These are phyloP conservation scores for Zosterops hypoxanthus DNA, from an alignment of 2,113 vertebrate genomes.

Conservation along the genomic window DNA sequence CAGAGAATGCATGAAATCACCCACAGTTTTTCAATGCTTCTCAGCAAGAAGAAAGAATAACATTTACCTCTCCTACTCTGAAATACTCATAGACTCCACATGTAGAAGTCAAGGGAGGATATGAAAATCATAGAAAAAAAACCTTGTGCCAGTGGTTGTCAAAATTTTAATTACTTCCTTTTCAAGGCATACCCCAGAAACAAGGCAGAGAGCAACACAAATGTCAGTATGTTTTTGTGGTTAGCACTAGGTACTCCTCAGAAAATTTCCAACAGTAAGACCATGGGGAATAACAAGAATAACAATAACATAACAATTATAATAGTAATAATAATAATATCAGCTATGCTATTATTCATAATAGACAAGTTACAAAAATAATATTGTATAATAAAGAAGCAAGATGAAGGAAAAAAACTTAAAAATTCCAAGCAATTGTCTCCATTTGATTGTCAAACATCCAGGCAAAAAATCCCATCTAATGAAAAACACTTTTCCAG, in stretches of 20 bases:
- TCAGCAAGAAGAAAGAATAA: neutral
- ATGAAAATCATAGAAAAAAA: neutral
- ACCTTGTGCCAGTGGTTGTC: neutral
- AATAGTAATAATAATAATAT: neutral
- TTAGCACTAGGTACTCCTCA: neutral
- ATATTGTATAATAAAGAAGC: neutral
- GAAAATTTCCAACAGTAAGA: neutral
- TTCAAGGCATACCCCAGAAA: neutral
- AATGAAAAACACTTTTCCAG: neutral
- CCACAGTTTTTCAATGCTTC: neutral
- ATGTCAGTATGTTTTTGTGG: neutral
- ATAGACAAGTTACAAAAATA: neutral
- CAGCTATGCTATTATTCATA: neutral
- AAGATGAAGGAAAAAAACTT: neutral
- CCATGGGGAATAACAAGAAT: neutral
- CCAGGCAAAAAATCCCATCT: neutral
- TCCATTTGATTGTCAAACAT: neutral
- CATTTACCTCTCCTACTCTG: neutral
- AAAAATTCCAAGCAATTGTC: neutral
- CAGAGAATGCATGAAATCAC: neutral
- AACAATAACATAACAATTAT: neutral
- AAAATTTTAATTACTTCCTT: neutral
- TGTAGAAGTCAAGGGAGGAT: neutral
- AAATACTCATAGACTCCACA: neutral
- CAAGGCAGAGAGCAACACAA: neutral